Conservation (phyloP, 1,140 invertebrate species). For the Metaphire vulgaris region DNA sequence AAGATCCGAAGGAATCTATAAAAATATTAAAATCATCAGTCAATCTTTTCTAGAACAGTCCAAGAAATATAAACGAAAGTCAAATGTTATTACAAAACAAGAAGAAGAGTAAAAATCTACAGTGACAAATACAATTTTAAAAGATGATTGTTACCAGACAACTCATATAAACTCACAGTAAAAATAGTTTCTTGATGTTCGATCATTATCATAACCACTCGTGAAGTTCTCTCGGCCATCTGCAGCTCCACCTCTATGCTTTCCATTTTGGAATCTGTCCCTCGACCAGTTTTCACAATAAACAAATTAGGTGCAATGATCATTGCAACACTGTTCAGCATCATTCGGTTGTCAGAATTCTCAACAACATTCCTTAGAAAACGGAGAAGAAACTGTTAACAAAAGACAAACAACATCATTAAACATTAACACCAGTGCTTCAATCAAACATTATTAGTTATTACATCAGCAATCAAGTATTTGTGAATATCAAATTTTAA, state of each 20-base stretch:
- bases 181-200: not conserved
- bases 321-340: not conserved
- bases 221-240: not conserved
- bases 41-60: no score
- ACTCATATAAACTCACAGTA: no score
- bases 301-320: not conserved
- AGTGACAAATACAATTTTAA: no score
- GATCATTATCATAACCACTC: not conserved
- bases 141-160: no score
- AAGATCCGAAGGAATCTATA: not conserved
- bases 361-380: not conserved
- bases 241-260: not conserved
- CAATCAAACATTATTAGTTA: no score
- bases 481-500: no score
- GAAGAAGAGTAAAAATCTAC: no score
- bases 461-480: no score
- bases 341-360: not conserved
- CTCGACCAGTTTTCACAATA: not conserved
- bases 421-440: no score
- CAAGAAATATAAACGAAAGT: no score
- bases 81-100: no score
- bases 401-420: not conserved
- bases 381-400: not conserved
- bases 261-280: not conserved
- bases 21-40: no score